phyloP scores from a whole-genome alignment of 2,888 invertebrate species.

The Salpingus planirostris region DNA sequence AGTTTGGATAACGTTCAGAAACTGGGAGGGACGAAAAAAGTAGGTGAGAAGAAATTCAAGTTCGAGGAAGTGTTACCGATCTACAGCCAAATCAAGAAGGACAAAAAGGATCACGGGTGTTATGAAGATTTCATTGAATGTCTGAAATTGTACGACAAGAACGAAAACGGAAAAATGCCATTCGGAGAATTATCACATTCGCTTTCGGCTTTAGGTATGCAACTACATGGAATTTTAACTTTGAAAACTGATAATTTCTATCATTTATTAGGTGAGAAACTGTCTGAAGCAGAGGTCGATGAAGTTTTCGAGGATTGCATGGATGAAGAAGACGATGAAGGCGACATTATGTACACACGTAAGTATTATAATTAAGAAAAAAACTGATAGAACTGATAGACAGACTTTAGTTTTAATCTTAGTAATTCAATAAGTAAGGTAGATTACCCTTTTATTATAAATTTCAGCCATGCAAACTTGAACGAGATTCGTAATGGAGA shows the following conservation, averaged over 20 bases:
- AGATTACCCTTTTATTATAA: too few relatives aligned
- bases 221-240: background rate
- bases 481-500: background rate
- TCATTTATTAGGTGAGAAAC: conserved; percentile 63
- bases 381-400: conserved; percentile 2
- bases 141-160: conserved; percentile 98
- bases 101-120: conserved; percentile 84
- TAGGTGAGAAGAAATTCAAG: conserved; percentile 75
- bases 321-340: conserved; percentile 88
- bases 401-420: background rate
- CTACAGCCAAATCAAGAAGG: conserved; percentile 84
- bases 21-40: conserved; percentile 80
- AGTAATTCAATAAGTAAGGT: too few relatives aligned
- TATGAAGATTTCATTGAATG: conserved; percentile 99
- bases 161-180: conserved; percentile 92
- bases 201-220: conserved; percentile 79
- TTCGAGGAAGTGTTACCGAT: conserved; percentile 96
- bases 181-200: conserved; percentile 93
- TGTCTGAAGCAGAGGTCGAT: conserved; percentile 69
- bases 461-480: background rate
- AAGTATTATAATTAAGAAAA: conserved; percentile 45
- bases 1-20: conserved; percentile 87
- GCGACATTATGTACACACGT: conserved; percentile 87
- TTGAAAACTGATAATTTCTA: conserved; percentile 3
- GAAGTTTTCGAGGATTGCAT: conserved; percentile 76